Conservation (phyloP, 2,888 invertebrate genomes). For the Drosophila kanekoi region DNA sequence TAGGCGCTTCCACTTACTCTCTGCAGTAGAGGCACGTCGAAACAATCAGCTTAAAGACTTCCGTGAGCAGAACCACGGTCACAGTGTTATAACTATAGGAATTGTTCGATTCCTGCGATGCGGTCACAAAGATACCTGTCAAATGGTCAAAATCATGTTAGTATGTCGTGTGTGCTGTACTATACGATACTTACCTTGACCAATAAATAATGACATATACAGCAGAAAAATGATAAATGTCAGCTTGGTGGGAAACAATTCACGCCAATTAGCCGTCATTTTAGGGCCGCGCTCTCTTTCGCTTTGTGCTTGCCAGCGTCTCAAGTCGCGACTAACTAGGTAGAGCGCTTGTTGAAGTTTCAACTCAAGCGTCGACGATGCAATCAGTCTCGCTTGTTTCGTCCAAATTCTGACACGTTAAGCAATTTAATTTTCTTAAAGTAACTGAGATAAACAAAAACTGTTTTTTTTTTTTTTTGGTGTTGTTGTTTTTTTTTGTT, state of each 20-base stretch:
- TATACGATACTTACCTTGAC: conserved; percentile 90
- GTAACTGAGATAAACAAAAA: conserved; percentile 47
- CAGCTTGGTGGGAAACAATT: conserved; percentile 93
- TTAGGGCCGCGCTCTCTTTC: conserved; percentile 14
- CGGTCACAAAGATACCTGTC: conserved; percentile 95
- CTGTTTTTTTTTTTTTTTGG: conserved; percentile 17
- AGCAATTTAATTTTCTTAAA: conserved; percentile 35
- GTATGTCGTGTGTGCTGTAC: too few relatives aligned
- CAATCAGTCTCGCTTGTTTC: conserved; percentile 31
- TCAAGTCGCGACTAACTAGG: conserved; percentile 22
- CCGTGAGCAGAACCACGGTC: conserved; percentile 94
- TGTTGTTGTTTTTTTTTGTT: conserved; percentile 18
- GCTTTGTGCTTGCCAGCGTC: conserved; percentile 33
- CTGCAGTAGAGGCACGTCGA: conserved; percentile 90
- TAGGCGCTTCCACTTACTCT: conserved; percentile 86
- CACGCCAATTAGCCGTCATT: conserved; percentile 86
- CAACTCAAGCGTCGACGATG: conserved; percentile 19
- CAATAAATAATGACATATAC: conserved; percentile 95
- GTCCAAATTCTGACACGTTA: conserved; percentile 30
- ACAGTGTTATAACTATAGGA: conserved; percentile 95
- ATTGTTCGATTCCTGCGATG: conserved; percentile 93
- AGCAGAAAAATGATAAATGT: conserved; percentile 92
- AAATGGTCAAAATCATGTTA: conserved; percentile 20
- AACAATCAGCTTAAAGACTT: conserved; percentile 92
- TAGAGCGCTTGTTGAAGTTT: neutral